Evolutionary conservation across 2,797 vertebrate genomes (phyloP).

Genomic region (Garrulus glandarius): DNA sequence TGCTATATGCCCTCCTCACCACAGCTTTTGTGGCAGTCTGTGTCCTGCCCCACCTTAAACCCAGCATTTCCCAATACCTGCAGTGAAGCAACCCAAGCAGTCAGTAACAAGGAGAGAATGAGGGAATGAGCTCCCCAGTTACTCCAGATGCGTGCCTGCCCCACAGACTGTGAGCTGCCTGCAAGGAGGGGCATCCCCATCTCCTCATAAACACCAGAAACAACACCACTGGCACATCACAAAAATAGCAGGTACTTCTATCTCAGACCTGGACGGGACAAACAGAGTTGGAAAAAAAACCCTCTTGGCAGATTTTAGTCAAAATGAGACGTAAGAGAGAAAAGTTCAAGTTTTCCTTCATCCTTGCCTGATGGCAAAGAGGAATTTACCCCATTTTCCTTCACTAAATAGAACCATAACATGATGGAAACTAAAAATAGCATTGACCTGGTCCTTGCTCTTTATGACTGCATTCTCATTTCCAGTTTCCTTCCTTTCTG

Average conservation of each 20-base stretch:
- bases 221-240: background rate
- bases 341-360: background rate
- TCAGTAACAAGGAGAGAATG: background rate
- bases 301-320: background rate
- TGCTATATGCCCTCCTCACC: background rate
- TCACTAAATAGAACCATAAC: background rate
- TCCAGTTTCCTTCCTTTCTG: background rate
- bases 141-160: background rate
- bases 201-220: background rate
- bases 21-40: background rate
- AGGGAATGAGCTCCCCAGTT: background rate
- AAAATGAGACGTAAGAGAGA: background rate
- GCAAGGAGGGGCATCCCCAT: background rate
- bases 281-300: background rate
- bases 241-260: background rate
- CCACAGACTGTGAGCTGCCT: background rate
- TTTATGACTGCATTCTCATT: background rate
- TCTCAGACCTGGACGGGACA: background rate
- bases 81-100: background rate
- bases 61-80: background rate
- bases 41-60: background rate
- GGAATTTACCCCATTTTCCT: background rate
- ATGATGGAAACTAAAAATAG: background rate
- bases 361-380: background rate
- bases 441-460: background rate